These are phyloP conservation scores for Euleptes europaea DNA, from an alignment of 2,113 vertebrate species.

Conservation along the genomic window DNA sequence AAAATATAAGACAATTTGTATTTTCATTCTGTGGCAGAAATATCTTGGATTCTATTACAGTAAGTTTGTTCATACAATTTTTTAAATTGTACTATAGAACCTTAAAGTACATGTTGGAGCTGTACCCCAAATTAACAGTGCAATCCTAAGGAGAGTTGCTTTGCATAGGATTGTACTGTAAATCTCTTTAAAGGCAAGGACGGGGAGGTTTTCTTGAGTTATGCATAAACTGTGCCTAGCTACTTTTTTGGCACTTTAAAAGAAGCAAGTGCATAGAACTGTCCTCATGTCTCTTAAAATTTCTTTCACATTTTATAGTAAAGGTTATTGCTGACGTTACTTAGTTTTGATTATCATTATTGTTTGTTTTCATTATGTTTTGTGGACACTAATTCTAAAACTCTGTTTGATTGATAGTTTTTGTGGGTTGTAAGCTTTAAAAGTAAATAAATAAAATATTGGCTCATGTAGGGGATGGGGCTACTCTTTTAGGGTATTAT, in stretches of 20 bases:
- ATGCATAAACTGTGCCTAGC: background rate
- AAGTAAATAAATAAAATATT: background rate
- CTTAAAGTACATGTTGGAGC: background rate
- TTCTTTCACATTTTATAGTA: background rate
- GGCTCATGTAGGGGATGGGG: background rate
- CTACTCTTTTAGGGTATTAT: background rate
- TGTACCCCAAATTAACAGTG: no score
- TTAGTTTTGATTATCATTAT: no score
- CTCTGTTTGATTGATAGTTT: no score
- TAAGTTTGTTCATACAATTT: background rate
- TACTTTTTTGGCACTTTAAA: background rate
- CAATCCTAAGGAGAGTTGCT: no score
- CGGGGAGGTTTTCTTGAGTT: background rate
- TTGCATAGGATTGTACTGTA: no score
- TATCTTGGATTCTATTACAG: background rate
- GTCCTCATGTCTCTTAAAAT: background rate
- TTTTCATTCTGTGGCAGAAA: background rate
- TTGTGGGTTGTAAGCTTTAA: no score
- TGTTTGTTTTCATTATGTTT: no score
- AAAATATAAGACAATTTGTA: background rate
- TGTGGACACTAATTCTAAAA: no score
- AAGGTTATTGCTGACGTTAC: background rate
- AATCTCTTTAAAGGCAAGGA: slow-evolving; percentile 1
- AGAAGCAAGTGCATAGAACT: background rate
- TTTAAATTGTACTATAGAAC: background rate